Conservation (phyloP, 2,888 invertebrate species). For the Operophtera brumata region DNA sequence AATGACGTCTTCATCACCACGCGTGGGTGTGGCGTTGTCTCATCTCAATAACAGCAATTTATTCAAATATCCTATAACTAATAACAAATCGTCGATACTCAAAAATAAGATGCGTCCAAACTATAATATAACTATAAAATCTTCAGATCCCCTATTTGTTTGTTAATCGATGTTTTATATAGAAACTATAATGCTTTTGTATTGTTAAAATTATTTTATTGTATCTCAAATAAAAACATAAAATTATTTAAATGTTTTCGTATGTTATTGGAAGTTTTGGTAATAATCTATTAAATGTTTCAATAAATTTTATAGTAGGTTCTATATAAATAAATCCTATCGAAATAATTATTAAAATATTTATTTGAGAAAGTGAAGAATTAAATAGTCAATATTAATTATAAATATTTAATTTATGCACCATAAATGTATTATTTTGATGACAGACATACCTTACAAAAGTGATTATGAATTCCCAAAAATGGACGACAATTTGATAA, state of each 20-base stretch:
- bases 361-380: not conserved
- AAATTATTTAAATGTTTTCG: constrained; percentile 13
- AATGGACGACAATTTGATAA: constrained; percentile 2
- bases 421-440: constrained; percentile 2
- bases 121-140: constrained; percentile 30
- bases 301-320: constrained; percentile 16
- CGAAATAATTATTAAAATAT: not conserved
- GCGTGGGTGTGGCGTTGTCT: constrained; percentile 27
- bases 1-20: constrained; percentile 26
- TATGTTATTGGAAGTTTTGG: not conserved
- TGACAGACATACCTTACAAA: not conserved
- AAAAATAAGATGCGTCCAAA: constrained; percentile 16
- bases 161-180: constrained; percentile 23
- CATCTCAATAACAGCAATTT: constrained; percentile 27
- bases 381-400: no score
- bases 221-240: constrained; percentile 3
- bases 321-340: constrained; percentile 11
- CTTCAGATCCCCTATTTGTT: constrained; percentile 19
- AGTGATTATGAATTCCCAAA: not conserved
- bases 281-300: constrained; percentile 17
- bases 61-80: constrained; percentile 11
- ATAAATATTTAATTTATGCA: not conserved
- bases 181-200: constrained; percentile 1
- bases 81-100: constrained; percentile 21
- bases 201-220: constrained; percentile 15